These are phyloP conservation scores for Sabellastarte sp. DNA, from an alignment of 2,888 invertebrate species.

Conservation along the genomic window DNA sequence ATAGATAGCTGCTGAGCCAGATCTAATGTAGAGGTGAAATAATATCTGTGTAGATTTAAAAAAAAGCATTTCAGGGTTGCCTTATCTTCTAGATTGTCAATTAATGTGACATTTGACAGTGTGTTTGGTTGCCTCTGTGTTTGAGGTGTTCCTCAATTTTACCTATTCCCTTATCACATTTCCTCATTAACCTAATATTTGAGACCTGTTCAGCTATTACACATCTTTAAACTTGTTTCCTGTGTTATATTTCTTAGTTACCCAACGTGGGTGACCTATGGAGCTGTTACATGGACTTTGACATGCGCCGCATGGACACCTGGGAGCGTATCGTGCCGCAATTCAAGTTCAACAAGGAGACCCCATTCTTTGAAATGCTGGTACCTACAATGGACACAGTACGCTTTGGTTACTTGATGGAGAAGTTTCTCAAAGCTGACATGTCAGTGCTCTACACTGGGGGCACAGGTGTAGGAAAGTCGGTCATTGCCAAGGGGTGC, in stretches of 20 bases:
- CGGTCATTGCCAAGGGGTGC: conserved; percentile 77
- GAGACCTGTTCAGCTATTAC: too few species aligned
- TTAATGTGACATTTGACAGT: too few species aligned
- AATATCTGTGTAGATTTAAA: too few species aligned
- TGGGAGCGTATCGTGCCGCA: conserved; percentile 79
- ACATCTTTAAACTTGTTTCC: too few species aligned
- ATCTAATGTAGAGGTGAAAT: too few species aligned
- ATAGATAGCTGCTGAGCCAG: too few species aligned
- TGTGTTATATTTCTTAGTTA: conserved; percentile 64
- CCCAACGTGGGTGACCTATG: conserved; percentile 73
- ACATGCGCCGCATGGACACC: conserved; percentile 69
- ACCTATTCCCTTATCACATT: too few species aligned
- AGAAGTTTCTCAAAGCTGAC: conserved; percentile 71
- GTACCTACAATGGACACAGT: conserved; percentile 91
- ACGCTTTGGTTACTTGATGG: conserved; percentile 78
- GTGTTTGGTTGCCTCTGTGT: too few species aligned
- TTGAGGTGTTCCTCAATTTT: too few species aligned
- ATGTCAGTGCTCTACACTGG: conserved; percentile 87
- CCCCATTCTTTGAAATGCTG: conserved; percentile 83
- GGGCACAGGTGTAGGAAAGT: conserved; percentile 66
- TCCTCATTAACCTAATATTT: too few species aligned
- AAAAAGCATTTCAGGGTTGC: too few species aligned
- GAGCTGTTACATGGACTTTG: conserved; percentile 75
- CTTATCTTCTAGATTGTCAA: too few species aligned
- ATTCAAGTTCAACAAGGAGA: conserved; percentile 70